Conservation (phyloP, 2,797 vertebrate genomes). For the Danio choprae region DNA sequence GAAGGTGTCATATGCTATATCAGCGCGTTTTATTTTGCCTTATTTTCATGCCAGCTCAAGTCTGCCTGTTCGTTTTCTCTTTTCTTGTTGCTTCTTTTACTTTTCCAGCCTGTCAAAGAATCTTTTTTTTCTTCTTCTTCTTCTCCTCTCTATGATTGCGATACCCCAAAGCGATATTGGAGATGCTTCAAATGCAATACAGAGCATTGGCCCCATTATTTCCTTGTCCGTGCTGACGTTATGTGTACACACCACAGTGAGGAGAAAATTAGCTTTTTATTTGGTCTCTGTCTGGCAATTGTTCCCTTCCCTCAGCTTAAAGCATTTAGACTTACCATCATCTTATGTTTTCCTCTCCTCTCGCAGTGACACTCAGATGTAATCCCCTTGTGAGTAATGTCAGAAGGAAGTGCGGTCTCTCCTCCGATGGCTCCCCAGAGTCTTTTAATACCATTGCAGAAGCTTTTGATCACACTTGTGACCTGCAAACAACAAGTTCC, state of each 20-base stretch:
- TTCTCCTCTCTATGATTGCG: conserved; percentile 58
- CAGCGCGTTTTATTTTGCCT: conserved; percentile 57
- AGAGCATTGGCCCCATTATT: conserved; percentile 61
- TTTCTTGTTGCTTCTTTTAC: conserved; percentile 54
- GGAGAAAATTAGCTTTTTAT: conserved; percentile 45
- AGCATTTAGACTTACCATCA: conserved; percentile 69
- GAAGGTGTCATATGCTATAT: conserved; percentile 68
- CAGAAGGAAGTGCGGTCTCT: neutral
- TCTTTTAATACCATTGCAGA: conserved; percentile 27
- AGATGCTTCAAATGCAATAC: conserved; percentile 62
- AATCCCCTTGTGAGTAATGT: conserved; percentile 3
- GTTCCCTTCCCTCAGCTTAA: conserved; percentile 64
- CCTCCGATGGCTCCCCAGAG: neutral
- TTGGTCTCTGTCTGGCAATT: conserved; percentile 48
- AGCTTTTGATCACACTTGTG: conserved; percentile 30
- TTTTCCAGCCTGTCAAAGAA: conserved; percentile 44
- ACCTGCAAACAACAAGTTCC: conserved; percentile 10
- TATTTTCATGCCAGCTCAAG: conserved; percentile 47
- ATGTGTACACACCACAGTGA: conserved; percentile 16
- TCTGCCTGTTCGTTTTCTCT: conserved; percentile 58
- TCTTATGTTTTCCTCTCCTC: conserved; percentile 62
- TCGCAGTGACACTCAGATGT: conserved; percentile 42
- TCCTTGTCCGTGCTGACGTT: conserved; percentile 44
- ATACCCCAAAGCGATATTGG: conserved; percentile 60
- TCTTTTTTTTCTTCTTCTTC: neutral